These are phyloP conservation scores for Trissolcus brochymenae DNA, from an alignment of 2,888 invertebrate genomes.

Conservation along the genomic window DNA sequence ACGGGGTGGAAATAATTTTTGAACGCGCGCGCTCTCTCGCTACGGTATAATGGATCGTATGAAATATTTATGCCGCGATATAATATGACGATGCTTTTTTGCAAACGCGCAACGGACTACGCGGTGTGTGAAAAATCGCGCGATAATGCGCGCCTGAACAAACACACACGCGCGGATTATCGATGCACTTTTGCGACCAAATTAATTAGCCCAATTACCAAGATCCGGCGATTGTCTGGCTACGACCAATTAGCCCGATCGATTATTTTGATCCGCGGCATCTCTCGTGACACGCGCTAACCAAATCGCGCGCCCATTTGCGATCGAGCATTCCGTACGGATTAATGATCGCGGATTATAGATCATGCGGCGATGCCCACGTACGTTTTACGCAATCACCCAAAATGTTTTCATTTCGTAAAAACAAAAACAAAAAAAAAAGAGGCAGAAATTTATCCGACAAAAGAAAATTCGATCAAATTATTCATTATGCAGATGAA, in stretches of 20 bases:
- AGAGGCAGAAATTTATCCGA: too few relatives aligned
- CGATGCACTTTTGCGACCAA: constrained; percentile 70
- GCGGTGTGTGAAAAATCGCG: constrained; percentile 36
- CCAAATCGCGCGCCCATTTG: constrained; percentile 20
- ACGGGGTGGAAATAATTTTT: constrained; percentile 21
- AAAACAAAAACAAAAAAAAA: too few relatives aligned
- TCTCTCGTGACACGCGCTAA: constrained; percentile 22
- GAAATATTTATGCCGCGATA: constrained; percentile 37
- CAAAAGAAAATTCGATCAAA: too few relatives aligned
- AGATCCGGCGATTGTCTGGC: constrained; percentile 71
- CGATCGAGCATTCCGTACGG: not conserved
- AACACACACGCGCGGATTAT: constrained; percentile 35
- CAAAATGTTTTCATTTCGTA: constrained; percentile 3
- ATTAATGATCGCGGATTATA: constrained; percentile 46
- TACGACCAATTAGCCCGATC: constrained; percentile 73
- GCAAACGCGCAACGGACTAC: constrained; percentile 12
- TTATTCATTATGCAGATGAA: not conserved
- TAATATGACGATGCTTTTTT: constrained; percentile 18
- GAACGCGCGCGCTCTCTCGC: constrained; percentile 22
- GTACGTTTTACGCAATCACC: constrained; percentile 11
- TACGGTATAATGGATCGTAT: constrained; percentile 41
- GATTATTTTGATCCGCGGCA: constrained; percentile 64
- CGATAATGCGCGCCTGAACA: constrained; percentile 22
- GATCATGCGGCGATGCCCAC: constrained; percentile 24
- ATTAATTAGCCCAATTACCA: constrained; percentile 76